phyloP scores from a whole-genome alignment of 2,113 vertebrate genomes.

The Euleptes europaea region DNA sequence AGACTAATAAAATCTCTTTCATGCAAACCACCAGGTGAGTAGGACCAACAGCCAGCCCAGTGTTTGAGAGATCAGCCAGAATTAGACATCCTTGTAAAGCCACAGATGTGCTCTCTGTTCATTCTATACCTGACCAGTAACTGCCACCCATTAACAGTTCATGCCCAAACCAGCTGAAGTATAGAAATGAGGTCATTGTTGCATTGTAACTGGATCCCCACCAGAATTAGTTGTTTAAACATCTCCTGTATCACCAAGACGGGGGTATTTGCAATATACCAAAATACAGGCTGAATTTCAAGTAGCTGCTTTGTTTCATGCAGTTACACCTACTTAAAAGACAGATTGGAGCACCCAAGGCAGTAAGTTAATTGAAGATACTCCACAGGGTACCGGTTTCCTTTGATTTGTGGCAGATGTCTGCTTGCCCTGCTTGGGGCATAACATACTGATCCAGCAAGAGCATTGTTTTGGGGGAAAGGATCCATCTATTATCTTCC shows the following conservation, averaged over 20 bases:
- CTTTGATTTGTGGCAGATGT: background rate
- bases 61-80: no score
- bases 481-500: slow-evolving; percentile 39
- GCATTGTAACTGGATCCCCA: background rate
- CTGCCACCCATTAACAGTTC: background rate
- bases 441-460: slow-evolving; percentile 4
- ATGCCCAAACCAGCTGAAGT: background rate
- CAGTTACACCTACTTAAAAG: background rate
- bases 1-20: no score
- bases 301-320: background rate
- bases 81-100: background rate
- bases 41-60: no score
- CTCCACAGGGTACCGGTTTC: background rate
- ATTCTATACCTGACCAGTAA: background rate
- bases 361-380: background rate
- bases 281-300: background rate
- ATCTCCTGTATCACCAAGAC: background rate
- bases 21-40: no score
- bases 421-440: slow-evolving; percentile 19
- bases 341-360: background rate
- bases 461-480: slow-evolving; percentile 43
- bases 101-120: background rate
- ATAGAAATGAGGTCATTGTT: background rate
- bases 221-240: background rate
- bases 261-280: background rate